phyloP scores from a whole-genome alignment of 2,113 vertebrate species.

The Sarotherodon lohbergeri region DNA sequence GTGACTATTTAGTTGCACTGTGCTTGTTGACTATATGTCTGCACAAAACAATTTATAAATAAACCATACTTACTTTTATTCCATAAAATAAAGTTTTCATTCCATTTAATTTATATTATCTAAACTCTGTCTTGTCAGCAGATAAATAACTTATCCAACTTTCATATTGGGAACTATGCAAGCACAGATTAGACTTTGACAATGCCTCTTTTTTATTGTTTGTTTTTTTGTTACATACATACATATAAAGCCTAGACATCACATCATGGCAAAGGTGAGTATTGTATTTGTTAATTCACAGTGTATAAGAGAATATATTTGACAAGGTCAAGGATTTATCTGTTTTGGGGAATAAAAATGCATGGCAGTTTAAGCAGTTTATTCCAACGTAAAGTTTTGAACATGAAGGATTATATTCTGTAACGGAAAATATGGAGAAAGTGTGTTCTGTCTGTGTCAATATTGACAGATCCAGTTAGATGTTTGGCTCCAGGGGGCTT shows the following conservation, averaged over 20 bases:
- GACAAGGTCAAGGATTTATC: not conserved
- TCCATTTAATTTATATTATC: too few species aligned
- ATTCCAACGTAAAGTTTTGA: conserved; percentile 32
- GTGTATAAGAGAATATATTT: not conserved
- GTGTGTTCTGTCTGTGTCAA: conserved; percentile 43
- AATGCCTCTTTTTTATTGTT: not conserved
- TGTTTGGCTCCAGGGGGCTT: conserved; percentile 52
- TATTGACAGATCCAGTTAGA: conserved; percentile 63
- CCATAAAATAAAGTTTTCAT: not conserved
- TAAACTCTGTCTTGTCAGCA: not conserved
- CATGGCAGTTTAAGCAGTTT: conserved; percentile 16
- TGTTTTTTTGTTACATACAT: not conserved
- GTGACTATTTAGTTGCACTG: not conserved
- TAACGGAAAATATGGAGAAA: conserved; percentile 9
- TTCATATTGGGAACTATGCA: not conserved
- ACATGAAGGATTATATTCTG: conserved; percentile 38
- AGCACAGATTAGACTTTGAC: not conserved
- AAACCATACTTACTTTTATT: not conserved
- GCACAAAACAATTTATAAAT: not conserved
- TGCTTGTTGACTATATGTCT: not conserved
- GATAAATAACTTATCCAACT: not conserved
- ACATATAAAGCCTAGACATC: not conserved
- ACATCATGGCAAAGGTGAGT: not conserved
- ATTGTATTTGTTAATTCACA: not conserved
- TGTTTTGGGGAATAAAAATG: not conserved